Evolutionary conservation across 2,113 vertebrate genomes (phyloP), one percentile per base, ranked within the genome.

Genomic region (Cervus canadensis): DNA sequence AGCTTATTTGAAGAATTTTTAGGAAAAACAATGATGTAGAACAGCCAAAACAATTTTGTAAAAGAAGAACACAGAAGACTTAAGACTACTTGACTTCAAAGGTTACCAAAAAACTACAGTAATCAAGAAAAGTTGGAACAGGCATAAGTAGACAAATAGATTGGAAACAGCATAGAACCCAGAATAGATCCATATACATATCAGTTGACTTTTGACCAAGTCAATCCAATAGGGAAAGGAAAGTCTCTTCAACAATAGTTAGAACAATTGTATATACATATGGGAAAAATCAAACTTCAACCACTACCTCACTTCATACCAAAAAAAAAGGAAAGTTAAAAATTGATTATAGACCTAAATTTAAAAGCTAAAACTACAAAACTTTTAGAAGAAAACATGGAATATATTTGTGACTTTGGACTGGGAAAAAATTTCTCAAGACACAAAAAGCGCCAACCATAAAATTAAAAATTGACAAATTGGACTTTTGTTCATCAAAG

Each of bases 321-420:
- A 82, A 64, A 93, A 97, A 76, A 59, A 82, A 82, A 25, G 3
- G 67, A 50, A 59, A 54, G 62, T 88, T 91, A 23, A 64, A 91
- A 95, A 64, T 59, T 81, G 48, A 76, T 74, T 84, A 40, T 71
- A 97, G 50, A 67, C 40, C 52, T 81, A 96, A 86, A 40, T 52
- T 78, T 94, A 95, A 95, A 92, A 87, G 11, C 28, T 64, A 83
- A 88, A 85, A 60, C 12, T 59, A 30, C 40, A 91, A 87, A 95
- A 82, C 15, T 93, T 89, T 30, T 76, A 92, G 30, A 92, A 83
- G 30, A 94, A 94, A 87, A 64, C 36, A 84, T 79, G 82, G 21
- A 91, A 62, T 87, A n/a, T 79, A 84, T 67, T 64, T 89, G 28
- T 92, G 50, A 85, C 64, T 94, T 92, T 33, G 87, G 26, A n/a